These are phyloP conservation scores for Scaptomyza tumidula DNA, from an alignment of 2,888 invertebrate genomes.

Conservation along the genomic window DNA sequence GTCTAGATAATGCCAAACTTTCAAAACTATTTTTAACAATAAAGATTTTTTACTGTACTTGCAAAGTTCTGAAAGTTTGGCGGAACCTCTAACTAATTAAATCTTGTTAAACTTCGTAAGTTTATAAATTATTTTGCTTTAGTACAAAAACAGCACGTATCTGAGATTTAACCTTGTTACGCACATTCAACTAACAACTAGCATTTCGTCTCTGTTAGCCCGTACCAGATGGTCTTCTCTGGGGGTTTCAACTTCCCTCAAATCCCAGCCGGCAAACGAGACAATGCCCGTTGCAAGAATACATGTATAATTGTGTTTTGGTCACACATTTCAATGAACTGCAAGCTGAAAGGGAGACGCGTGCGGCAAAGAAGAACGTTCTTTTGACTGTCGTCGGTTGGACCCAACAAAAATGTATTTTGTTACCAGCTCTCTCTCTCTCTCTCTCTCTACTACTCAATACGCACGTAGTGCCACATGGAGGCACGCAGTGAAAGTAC, in stretches of 20 bases:
- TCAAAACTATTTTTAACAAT: not conserved
- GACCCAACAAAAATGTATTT: not conserved
- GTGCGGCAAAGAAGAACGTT: slow-evolving; percentile 13
- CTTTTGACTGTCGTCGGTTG: slow-evolving; percentile 48
- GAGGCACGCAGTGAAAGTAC: slow-evolving; percentile 64
- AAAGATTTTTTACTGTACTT: too few relatives aligned
- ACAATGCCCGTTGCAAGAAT: slow-evolving; percentile 62
- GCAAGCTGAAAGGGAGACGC: slow-evolving; percentile 26
- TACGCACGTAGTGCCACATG: slow-evolving; percentile 62
- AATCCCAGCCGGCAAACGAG: slow-evolving; percentile 50
- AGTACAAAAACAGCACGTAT: slow-evolving; percentile 55
- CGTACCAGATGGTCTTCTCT: slow-evolving; percentile 15
- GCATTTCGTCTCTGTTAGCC: not conserved
- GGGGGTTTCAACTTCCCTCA: slow-evolving; percentile 2
- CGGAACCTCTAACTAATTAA: not conserved
- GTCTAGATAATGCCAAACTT: not conserved
- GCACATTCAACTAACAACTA: slow-evolving; percentile 35
- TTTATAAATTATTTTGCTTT: slow-evolving; percentile 24
- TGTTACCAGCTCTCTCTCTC: not conserved
- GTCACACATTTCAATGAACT: slow-evolving; percentile 70
- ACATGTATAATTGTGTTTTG: slow-evolving; percentile 66
- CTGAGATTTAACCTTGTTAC: slow-evolving; percentile 70
- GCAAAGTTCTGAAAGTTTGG: too few relatives aligned
- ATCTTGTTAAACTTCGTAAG: not conserved
- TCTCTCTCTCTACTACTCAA: slow-evolving; percentile 6